Evolutionary conservation across 2,888 invertebrate genomes (phyloP).

Genomic region (Petrolisthes manimaculis): DNA sequence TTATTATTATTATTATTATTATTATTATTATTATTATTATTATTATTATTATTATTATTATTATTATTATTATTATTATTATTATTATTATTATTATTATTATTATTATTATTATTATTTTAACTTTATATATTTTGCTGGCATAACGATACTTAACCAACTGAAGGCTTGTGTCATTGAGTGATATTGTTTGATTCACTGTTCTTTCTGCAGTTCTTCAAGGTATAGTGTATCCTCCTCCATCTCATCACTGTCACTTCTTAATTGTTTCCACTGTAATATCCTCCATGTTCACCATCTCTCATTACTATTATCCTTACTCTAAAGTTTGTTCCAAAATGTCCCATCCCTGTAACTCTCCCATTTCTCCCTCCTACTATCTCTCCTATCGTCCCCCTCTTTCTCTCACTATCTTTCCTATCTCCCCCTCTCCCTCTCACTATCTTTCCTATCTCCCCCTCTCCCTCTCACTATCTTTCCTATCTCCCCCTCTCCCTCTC

Average conservation of each 20-base stretch:
- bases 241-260: too few species aligned
- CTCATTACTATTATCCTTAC: not conserved
- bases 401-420: constrained; percentile 20
- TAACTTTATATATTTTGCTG: not conserved
- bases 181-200: too few species aligned
- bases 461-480: constrained; percentile 5
- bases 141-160: too few species aligned
- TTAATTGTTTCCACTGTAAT: too few species aligned
- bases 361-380: not conserved
- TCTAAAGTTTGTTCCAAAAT: not conserved
- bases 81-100: not conserved
- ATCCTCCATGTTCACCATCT: not conserved
- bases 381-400: not conserved
- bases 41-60: not conserved
- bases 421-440: not conserved
- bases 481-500: not conserved
- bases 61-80: not conserved
- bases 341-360: constrained; percentile 17
- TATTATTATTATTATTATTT: not conserved
- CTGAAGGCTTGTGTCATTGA: too few species aligned
- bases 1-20: not conserved
- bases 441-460: not conserved
- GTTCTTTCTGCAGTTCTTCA: too few species aligned
- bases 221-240: too few species aligned
- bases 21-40: constrained; percentile 9